Base-by-base conservation (phyloP, 2,888 invertebrate genomes). In the Standfussiana lucernea region DNA sequence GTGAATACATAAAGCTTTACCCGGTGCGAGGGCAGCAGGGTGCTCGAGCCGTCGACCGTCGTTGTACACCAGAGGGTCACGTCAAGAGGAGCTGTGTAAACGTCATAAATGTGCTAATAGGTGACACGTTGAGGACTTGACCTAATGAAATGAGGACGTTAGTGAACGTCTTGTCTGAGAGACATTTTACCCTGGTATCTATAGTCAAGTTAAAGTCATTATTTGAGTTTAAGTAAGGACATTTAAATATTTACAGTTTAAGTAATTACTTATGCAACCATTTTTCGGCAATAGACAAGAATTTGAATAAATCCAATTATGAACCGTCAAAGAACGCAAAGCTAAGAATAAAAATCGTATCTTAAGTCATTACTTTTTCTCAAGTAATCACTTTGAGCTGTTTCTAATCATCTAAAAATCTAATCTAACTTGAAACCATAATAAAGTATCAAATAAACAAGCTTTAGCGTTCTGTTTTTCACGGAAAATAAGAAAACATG, bases 1-100 rank as follows among this genome's bases (percentile, higher is more conserved):
- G 40, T 11, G 50, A 71, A 50, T 37, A 72, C 56, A 68, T 81
- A 64, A 59, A 71, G 28, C 24, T 35, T 70, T 68, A 68, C 28
- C 28, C 65, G 18, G 47, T 64, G 7, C 35, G 56, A 62, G 47
- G 62, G n/a, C 11, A 40, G n/a, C 21, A 47, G 45, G 15, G 7
- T 42, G 40, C 42, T 75, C 61, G 53, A 28, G 28, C 15, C 56
- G 28, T 56, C 56, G 28, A 28, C 28, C 28, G 56, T 56, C 56
- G 15, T 28, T 56, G 56, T 28, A 56, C 6, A 28, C 56, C 28
- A 6, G 5, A n/a, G 15, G 56, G 56, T 56, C n/a, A 56, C 15
- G 56, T 28, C 7, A 28, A 56, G 28, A n/a, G 56, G 13, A 56
- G 56, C 56, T 56, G 15, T 28, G 56, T 28, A 28, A 56, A 28